These are phyloP conservation scores for Natator depressus DNA, from an alignment of 2,113 vertebrate genomes.

Conservation along the genomic window DNA sequence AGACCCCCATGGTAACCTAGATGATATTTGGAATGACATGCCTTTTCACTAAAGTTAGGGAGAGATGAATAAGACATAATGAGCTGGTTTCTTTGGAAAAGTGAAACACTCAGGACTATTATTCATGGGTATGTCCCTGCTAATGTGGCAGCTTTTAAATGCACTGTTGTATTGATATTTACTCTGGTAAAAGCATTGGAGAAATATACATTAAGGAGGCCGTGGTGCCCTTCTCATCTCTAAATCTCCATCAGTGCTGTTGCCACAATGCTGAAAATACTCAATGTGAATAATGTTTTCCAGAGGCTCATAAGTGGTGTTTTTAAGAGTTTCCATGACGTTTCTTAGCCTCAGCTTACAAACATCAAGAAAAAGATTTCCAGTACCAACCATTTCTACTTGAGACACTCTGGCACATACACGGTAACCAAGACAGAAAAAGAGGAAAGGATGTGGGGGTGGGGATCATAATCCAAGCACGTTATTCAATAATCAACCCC, in stretches of 20 bases:
- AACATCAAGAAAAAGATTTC: background rate
- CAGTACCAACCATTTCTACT: background rate
- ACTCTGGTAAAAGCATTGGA: background rate
- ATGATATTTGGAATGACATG: too few relatives aligned
- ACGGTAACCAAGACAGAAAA: background rate
- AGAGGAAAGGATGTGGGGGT: background rate
- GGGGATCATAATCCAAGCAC: background rate
- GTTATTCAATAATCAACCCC: background rate
- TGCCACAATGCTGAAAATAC: background rate
- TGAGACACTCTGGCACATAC: background rate
- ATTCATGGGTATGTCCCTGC: accelerated
- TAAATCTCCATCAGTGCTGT: background rate
- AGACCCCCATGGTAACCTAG: too few relatives aligned
- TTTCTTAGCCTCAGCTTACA: background rate
- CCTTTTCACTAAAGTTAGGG: too few relatives aligned
- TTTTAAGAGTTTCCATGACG: background rate
- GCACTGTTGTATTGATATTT: background rate
- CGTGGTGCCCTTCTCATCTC: background rate
- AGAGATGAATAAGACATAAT: too few relatives aligned
- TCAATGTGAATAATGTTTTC: accelerated
- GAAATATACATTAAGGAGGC: background rate
- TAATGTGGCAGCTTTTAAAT: background rate
- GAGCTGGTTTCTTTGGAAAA: too few relatives aligned
- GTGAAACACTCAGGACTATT: too few relatives aligned
- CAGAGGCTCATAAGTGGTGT: background rate